Evolutionary conservation across 1,140 invertebrate genomes (phyloP), one percentile per base, ranked within the genome.

Genomic region (Drosophila orosa): DNA sequence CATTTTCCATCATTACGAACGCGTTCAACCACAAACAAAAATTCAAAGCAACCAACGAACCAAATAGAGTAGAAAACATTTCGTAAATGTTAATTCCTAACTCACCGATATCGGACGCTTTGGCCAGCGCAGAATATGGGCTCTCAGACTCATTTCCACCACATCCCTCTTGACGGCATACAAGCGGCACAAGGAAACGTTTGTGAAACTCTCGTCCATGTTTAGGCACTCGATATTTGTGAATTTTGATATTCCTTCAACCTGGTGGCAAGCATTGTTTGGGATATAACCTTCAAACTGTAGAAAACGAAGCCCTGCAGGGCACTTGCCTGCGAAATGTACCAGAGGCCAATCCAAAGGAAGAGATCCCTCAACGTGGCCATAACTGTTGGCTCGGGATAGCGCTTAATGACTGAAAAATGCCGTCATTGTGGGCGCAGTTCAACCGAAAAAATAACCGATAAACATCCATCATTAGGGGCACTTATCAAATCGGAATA

Each of bases 131-230:
- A 84, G 17, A 10, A 90, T 75, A 8, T 78, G 54, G 0, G 45
- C 44, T 1, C 44, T 58, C 13, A 90, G 12, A 24, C 66, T 83
- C 69, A 90, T 67, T 59, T 90, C 87, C 19, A 68, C 82, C 4
- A 90, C 86, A 55, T 90, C 86, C 25, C 86, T 84, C 35, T 90
- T 86, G 0, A 90, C 67, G 25, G 86, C 86, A n/a, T 82, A 74
- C 44, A 90, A 40, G 0, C 86, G 86, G 33, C 86, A 90, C 22
- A 52, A 22, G 7, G 66, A 73, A n/a, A 90, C 72, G 13, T 33
- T 29, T 13, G 71, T 71, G 12, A 80, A 76, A 42, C 65, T 90
- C 13, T 40, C 13, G 50, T 90, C 79, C 29, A 59, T 29, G 48
- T 45, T 73, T 3, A 69, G 8, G n/a, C 86, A 90, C 52, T 90